Percentiles rank a stretch among this genome's conserved stretches.
Evolutionary conservation across 1,140 invertebrate species (phyloP).

Genomic region (fruit fly (Drosophila melanogaster)): Release_6_plus_ISO1_MT NT_037436.4:4871501-4872000

Average conservation of each 20-base stretch:
- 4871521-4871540: conserved; percentile 77
- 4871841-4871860: neutral
- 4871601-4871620: conserved; percentile 4
- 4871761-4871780: neutral
- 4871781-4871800: conserved; percentile 22
- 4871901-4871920: too few species aligned
- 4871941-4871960: too few species aligned
- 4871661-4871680: conserved; percentile 65
- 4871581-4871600: neutral
- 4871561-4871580: conserved; percentile 52
- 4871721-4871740: conserved; percentile 70
- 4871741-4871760: conserved; percentile 26
- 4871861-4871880: neutral
- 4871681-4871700: conserved; percentile 68
- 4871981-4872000: too few species aligned
- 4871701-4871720: conserved; percentile 76
- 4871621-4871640: conserved; percentile 38
- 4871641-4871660: conserved; percentile 19
- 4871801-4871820: neutral
- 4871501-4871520: conserved; percentile 48
- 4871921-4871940: too few species aligned
- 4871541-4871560: conserved; percentile 77
- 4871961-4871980: too few species aligned
- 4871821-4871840: neutral
- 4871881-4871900: too few species aligned